phyloP scores from a whole-genome alignment of 2,888 invertebrate species.

The Caenorhabditis sp. region DNA sequence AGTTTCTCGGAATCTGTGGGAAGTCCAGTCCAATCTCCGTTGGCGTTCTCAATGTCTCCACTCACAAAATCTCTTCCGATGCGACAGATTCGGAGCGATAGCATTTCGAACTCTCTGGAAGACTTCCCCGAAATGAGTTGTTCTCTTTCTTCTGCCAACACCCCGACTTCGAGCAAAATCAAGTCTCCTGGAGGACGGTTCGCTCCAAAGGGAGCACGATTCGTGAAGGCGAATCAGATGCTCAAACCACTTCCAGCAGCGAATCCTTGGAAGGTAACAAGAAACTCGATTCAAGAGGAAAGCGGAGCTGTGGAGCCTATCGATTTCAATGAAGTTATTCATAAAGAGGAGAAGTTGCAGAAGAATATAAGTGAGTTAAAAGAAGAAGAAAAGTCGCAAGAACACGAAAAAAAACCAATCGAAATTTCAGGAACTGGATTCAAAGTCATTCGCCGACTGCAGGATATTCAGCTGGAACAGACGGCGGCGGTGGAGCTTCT shows the following conservation, averaged over 20 bases:
- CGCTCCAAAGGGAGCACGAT: conserved; percentile 37
- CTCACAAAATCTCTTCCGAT: conserved; percentile 12
- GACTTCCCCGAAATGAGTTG: conserved; percentile 44
- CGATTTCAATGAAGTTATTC: conserved; percentile 33
- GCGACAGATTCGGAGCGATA: neutral
- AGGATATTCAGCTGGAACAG: conserved; percentile 44
- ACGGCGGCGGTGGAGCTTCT: conserved; percentile 29
- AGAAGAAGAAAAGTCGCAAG: neutral
- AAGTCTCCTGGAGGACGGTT: conserved; percentile 34
- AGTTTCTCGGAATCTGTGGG: conserved; percentile 19
- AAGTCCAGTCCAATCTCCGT: conserved; percentile 23
- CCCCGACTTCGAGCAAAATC: conserved; percentile 8
- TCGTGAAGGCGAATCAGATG: conserved; percentile 42
- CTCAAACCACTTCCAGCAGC: conserved; percentile 3
- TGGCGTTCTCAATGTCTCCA: conserved; percentile 12
- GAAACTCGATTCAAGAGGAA: neutral
- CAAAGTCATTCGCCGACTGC: conserved; percentile 23
- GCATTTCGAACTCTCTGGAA: conserved; percentile 30
- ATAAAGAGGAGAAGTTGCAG: conserved; percentile 34
- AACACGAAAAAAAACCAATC: neutral
- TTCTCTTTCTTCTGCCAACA: conserved; percentile 3
- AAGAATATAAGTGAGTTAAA: conserved; percentile 30
- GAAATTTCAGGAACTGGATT: conserved; percentile 32
- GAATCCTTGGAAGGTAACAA: conserved; percentile 48
- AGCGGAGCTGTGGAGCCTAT: neutral